These are phyloP conservation scores for Myxocyprinus asiaticus DNA, from an alignment of 2,113 vertebrate species.

Conservation along the genomic window DNA sequence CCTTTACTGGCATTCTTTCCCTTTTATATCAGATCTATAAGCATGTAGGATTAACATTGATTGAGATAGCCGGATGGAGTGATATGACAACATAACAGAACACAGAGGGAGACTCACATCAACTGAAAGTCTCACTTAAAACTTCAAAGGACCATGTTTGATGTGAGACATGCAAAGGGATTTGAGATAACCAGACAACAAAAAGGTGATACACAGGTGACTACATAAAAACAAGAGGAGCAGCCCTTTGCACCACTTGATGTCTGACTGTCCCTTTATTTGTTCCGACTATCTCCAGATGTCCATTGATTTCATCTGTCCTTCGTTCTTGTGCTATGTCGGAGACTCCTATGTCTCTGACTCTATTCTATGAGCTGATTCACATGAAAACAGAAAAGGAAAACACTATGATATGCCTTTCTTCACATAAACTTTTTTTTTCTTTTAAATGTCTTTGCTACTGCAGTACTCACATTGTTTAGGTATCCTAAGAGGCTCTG, in stretches of 20 bases:
- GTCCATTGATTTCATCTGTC: neutral
- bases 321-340: neutral
- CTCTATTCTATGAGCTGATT: slow-evolving; percentile 90
- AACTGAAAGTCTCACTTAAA: too few species aligned
- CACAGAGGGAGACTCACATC: too few species aligned
- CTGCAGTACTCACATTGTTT: slow-evolving; percentile 90
- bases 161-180: neutral
- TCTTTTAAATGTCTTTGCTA: too few species aligned
- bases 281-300: neutral
- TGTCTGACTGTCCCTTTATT: slow-evolving; percentile 34
- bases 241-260: slow-evolving; percentile 14
- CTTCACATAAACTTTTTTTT: too few species aligned
- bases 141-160: neutral
- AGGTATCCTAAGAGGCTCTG: slow-evolving; percentile 91
- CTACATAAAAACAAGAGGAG: neutral
- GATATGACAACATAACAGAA: neutral
- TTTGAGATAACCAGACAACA: slow-evolving; percentile 19
- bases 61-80: neutral
- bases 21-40: neutral
- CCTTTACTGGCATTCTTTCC: too few species aligned
- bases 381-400: slow-evolving; percentile 2
- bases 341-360: slow-evolving; percentile 78
- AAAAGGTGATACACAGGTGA: slow-evolving; percentile 1
- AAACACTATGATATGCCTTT: neutral
- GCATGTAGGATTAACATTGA: neutral